Percentiles rank a stretch among this genome's conserved stretches.
phyloP scores from a whole-genome alignment of 2,797 vertebrate genomes.

The Poecilia picta region DNA sequence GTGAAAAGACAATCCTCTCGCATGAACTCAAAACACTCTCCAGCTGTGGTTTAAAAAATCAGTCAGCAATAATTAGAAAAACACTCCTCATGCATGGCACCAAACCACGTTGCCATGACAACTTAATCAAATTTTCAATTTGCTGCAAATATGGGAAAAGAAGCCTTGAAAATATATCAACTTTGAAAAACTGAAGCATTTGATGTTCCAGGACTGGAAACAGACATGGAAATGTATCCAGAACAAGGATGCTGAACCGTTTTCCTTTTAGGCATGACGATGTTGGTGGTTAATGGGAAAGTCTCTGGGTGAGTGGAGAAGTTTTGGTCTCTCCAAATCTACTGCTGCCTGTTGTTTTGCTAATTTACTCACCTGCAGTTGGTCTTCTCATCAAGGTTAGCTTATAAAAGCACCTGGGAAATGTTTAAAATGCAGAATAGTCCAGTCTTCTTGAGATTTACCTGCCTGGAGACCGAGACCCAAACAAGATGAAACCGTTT shows the following conservation, averaged over 20 bases:
- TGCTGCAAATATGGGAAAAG: neutral
- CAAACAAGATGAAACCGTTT: no score
- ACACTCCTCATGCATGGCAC: neutral
- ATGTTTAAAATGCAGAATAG: neutral
- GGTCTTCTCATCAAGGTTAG: neutral
- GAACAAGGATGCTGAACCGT: neutral
- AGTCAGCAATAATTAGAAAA: neutral
- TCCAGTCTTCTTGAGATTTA: no score
- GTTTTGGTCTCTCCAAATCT: neutral
- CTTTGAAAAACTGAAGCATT: neutral
- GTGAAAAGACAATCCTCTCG: conserved; percentile 2
- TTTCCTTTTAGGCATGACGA: neutral
- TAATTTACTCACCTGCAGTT: neutral
- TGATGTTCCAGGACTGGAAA: neutral
- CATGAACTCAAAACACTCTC: conserved; percentile 7
- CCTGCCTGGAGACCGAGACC: no score
- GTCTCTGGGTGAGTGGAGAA: neutral
- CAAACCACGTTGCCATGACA: neutral
- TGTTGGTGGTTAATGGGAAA: neutral
- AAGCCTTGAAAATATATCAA: neutral
- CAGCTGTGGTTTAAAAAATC: conserved; percentile 1
- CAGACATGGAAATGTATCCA: neutral
- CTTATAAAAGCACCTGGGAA: neutral
- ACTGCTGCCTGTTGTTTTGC: neutral
- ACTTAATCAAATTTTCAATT: neutral